Evolutionary conservation across 1,140 invertebrate genomes (phyloP).

Genomic region (Calliphora vicina): DNA sequence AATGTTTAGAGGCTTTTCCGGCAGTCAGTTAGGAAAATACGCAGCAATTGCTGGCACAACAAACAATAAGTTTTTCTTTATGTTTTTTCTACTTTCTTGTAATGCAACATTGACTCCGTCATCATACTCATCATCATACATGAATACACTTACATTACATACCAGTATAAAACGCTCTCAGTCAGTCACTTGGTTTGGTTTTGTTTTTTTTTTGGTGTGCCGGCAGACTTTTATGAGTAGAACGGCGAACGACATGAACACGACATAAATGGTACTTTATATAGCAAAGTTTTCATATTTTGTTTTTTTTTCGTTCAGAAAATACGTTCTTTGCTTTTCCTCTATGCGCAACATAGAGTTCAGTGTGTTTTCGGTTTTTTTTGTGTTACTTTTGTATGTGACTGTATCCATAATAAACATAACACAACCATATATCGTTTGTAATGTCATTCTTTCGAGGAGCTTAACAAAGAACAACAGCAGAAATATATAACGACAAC

Average conservation of each 20-base stretch:
- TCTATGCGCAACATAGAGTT: neutral
- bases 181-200: too few species aligned
- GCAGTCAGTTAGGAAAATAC: neutral
- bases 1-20: neutral
- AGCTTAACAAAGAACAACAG: neutral
- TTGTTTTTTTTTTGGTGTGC: too few species aligned
- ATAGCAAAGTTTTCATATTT: conserved; percentile 60
- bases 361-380: neutral
- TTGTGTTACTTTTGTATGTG: neutral
- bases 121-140: neutral
- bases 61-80: neutral
- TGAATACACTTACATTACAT: neutral
- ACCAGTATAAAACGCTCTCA: neutral
- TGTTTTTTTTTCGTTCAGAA: conserved; percentile 44
- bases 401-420: neutral
- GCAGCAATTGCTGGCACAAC: neutral
- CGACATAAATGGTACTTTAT: conserved; percentile 62
- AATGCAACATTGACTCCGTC: neutral
- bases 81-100: neutral
- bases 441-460: neutral
- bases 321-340: too few species aligned
- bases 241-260: conserved; percentile 60
- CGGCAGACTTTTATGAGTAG: conserved; percentile 2
- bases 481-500: neutral
- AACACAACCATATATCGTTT: neutral